phyloP scores from a whole-genome alignment of 2,113 vertebrate species.

The Campylomormyrus numenius region DNA sequence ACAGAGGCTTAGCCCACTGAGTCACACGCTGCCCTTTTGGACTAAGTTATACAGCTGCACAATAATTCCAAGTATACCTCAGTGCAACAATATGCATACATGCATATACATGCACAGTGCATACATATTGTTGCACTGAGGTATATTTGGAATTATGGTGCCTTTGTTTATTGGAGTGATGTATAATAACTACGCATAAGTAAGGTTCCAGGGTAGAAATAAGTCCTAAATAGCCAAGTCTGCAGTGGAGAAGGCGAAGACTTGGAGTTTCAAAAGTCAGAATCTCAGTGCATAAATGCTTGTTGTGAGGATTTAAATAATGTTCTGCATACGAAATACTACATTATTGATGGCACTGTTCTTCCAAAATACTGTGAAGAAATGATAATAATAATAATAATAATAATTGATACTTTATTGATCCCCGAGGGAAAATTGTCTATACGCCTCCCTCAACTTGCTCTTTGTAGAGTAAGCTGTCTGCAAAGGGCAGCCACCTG shows the following conservation, averaged over 20 bases:
- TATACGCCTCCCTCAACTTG: too few species aligned
- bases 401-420: too few species aligned
- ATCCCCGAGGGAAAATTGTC: too few species aligned
- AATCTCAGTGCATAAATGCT: background rate
- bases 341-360: background rate
- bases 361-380: background rate
- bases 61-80: background rate
- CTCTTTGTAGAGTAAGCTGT: too few species aligned
- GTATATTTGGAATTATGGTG: background rate
- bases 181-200: background rate
- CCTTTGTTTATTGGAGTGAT: background rate
- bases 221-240: background rate
- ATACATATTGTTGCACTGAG: too few species aligned
- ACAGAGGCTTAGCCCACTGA: too few species aligned
- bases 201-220: background rate
- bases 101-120: too few species aligned
- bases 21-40: background rate
- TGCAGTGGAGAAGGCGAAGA: background rate
- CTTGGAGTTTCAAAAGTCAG: background rate
- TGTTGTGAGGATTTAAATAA: background rate
- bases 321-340: background rate
- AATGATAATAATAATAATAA: too few species aligned
- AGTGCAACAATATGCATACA: background rate
- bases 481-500: too few species aligned
- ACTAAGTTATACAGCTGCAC: background rate